phyloP scores from a whole-genome alignment of 1,140 invertebrate species.

The Drosophila saltans region DNA sequence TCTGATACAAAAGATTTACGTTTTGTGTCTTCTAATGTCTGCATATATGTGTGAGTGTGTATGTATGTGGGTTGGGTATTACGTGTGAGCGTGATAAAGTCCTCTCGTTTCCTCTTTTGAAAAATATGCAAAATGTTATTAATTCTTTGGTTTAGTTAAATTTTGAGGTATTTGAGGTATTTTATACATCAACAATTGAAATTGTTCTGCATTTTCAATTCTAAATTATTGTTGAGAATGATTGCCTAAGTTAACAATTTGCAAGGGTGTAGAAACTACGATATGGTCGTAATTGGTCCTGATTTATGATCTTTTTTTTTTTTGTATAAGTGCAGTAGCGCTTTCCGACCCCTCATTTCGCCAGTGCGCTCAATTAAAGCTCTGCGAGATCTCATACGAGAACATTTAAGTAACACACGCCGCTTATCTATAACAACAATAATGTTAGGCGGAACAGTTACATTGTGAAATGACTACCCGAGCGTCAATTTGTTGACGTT shows the following conservation, averaged over 20 bases:
- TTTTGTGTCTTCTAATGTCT: constrained; percentile 13
- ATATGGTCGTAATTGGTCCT: no score
- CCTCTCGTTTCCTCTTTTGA: constrained; percentile 35
- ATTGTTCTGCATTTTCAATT: no score
- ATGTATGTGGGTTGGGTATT: constrained; percentile 5
- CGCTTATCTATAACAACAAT: neutral
- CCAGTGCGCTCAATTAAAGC: no score
- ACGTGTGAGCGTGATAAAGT: constrained; percentile 70
- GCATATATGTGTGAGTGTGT: constrained; percentile 38
- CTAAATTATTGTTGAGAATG: no score
- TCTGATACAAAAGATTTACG: constrained; percentile 21
- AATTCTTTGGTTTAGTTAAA: no score
- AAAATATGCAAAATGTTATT: constrained; percentile 65
- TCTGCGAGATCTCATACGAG: neutral
- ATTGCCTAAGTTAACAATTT: no score
- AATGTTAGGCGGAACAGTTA: neutral
- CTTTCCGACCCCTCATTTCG: no score
- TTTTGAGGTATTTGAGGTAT: no score
- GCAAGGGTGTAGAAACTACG: no score
- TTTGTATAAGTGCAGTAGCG: no score
- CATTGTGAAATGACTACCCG: neutral
- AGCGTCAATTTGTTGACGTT: neutral
- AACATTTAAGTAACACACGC: neutral
- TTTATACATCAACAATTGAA: no score
- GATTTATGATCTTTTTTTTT: no score